Evolutionary conservation across 2,113 vertebrate genomes (phyloP), one percentile per base, ranked within the genome.

Genomic region (Nanger granti): DNA sequence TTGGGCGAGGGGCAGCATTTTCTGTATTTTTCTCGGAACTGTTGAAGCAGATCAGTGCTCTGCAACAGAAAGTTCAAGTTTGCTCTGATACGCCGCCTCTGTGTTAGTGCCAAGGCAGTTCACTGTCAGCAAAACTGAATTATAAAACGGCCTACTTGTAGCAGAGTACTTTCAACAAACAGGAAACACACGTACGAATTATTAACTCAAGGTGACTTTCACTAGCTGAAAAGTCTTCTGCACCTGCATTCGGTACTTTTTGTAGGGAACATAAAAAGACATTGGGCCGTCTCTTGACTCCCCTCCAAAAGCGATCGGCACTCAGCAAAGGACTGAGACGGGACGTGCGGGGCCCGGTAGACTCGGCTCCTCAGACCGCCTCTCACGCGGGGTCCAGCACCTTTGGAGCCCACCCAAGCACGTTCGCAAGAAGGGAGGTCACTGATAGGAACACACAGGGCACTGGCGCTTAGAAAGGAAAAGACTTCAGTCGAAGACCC

Each of bases 371-470:
- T 28, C 8, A 7, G 29, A 26, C 6, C 1, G 4, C 14, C 66
- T n/a, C 66, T 59, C 22, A 22, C 0, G 9, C 0, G 10, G 47
- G 22, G 37, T 1, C 41, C 62, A 62, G 28, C 6, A 0, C 18
- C 24, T 62, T 28, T 20, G 14, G 26, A 59, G 29, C 28, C 15
- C n/a, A 10, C 12, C n/a, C 11, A 11, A 18, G 15, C 2, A 0
- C 2, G 7, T 34, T 55, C 28, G 8, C 8, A 17, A 49, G 37
- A 76, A 64, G 28, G 37, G 31, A 44, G 29, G n/a, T 44, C 22
- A 4, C 49, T 2, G 2, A 37, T 1, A 31, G 12, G 26, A 7
- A 13, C 9, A 3, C 2, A 22, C 6, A 1, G 49, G 29, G n/a
- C 9, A 8, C 10, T 29, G 34, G 24, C 3, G 5, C 66, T 82